Evolutionary conservation across 1,140 invertebrate species (phyloP), one percentile per base, ranked within the genome.

Genomic region (Drosophila mayri): DNA sequence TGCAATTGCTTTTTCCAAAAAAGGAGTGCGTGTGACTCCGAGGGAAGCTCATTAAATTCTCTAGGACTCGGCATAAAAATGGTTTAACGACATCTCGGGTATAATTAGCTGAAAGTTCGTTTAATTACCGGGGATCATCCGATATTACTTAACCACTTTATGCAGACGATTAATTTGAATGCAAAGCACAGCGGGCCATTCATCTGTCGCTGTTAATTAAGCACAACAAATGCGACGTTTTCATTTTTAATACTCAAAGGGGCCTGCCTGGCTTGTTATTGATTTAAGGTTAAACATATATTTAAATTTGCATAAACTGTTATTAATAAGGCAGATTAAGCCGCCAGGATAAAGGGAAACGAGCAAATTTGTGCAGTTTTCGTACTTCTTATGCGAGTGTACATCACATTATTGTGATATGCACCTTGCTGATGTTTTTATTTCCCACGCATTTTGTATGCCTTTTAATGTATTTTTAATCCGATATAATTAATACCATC

Each of bases 221-320:
- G 79, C 74, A 63, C 55, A 81, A 74, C 67, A 49, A 78, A 74
- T 66, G 61, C 60, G 30, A 43, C 44, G 55, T 47, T 65, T 77
- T 68, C 35, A 46, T 59, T 43, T 59, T 70, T 59, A 38, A 73
- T 62, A 4, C 43, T 41, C 55, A 79, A 72, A 66, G 35, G 71
- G 46, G 46, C 32, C 9, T 41, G 46, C 32, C 9, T 41, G 37
- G 30, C 25, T 14, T 14, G 52, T 66, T 84, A 88, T 84, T 84
- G 83, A 88, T 88, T 88, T 87, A 82, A 80, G 76, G 76, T 76
- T 84, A 77, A 88, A 66, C 66, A 64, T 83, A 70, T 60, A 84
- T 88, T 84, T 77, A 84, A 80, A 88, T 88, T 83, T 74, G 67
- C 84, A 88, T 87, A 83, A 88, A 83, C 79, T 83, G 76, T 76